Evolutionary conservation across 1,140 invertebrate genomes (phyloP), one percentile per base, ranked within the genome.

Genomic region (Mamestra configurata): DNA sequence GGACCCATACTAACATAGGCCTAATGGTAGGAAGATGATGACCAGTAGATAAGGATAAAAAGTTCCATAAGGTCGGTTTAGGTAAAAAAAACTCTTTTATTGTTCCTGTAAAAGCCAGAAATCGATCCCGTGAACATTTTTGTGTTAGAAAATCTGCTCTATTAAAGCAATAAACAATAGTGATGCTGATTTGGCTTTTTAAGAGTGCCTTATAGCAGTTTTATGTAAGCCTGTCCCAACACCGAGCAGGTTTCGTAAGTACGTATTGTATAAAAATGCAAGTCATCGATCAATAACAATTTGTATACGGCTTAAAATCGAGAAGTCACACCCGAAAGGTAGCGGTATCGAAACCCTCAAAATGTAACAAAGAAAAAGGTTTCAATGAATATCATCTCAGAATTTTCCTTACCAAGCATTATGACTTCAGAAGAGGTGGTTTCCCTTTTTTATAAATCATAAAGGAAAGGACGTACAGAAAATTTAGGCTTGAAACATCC

Each of bases 321-420:
- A 76, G 22, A 64, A 59, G 72, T 66, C 61, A 68, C 43, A 77
- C 20, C 18, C n/a, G 49, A 35, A 73, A 73, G 27, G 31, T 37
- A 49, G 40, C 37, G 22, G 59, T 70, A 64, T 22, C 46, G 35
- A 72, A 46, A 43, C 51, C n/a, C 49, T 40, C 46, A 73, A 51
- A 78, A 81, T 43, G 46, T 81, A 37, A 68, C 68, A 80, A 79
- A 81, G 31, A 73, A 79, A 59, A 70, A 53, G 76, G 70, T 77
- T 79, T 70, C 27, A 78, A 68, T 76, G 76, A 81, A 79, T 79
- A 70, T 49, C 73, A 64, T 77, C 61, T 78, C 64, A 24, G 53
- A 61, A 66, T 79, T 79, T 61, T 53, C 72, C 27, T 73, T 72
- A 64, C 57, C 57, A 55, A 37, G 24, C 37, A 53, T 76, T 76